Conservation (phyloP, 2,888 invertebrate genomes). For the Peribatodes rhomboidaria region DNA sequence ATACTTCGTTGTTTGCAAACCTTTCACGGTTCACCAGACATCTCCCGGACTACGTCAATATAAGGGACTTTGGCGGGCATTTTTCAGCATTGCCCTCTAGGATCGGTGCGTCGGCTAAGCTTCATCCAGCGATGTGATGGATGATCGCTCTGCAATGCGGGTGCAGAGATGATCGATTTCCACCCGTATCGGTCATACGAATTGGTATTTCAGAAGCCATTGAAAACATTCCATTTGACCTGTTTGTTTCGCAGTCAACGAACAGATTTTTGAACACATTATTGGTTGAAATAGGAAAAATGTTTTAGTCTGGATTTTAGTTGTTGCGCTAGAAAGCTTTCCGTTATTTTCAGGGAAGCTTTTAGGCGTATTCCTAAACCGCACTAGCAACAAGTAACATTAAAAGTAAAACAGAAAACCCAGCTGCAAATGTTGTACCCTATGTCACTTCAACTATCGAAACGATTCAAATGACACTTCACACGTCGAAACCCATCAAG, state of each 20-base stretch:
- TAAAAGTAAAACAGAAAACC: too few relatives aligned
- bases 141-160: conserved; percentile 36
- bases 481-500: too few relatives aligned
- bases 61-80: conserved; percentile 40
- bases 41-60: conserved; percentile 25
- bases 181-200: background rate
- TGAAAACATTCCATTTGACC: background rate
- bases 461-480: too few relatives aligned
- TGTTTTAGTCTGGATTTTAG: too few relatives aligned
- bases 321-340: too few relatives aligned
- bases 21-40: background rate
- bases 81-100: conserved; percentile 43
- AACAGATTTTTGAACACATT: background rate
- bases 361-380: background rate
- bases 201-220: conserved; percentile 5
- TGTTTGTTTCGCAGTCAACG: background rate
- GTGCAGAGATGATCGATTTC: conserved; percentile 22
- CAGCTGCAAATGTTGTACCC: too few relatives aligned
- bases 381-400: too few relatives aligned
- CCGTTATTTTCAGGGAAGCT: too few relatives aligned
- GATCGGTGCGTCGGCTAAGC: conserved; percentile 31
- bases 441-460: too few relatives aligned
- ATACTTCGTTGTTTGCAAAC: background rate
- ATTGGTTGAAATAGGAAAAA: background rate
- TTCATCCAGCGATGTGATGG: conserved; percentile 28